Base-by-base conservation (phyloP, 2,888 invertebrate genomes). In the Netelia fuscicornis region DNA sequence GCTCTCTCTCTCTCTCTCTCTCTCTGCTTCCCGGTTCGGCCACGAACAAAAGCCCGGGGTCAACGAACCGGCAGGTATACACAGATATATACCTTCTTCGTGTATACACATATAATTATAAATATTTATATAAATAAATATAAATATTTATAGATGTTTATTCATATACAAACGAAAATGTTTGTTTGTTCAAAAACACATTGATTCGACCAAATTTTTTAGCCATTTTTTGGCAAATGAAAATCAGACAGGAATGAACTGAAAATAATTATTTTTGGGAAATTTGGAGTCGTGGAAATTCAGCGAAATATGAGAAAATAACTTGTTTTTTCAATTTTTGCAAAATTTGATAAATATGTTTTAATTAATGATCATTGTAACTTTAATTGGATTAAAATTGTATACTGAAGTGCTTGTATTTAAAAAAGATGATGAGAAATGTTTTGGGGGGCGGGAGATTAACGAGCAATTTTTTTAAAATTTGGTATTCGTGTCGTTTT, bases 1-100 rank as follows among this genome's bases (percentile, higher is more conserved):
- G 10, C 56, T n/a, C 71, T 80, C 72, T n/a, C 65, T 65, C 58
- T 17, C 23, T 64, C 72, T 58, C 60, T 30, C 71, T 76, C 72
- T 25, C 71, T 54, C 81, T 70, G 83, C 79, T 90, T 87, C 87
- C 88, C 88, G 87, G 88, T 90, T 90, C 88, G 89, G 87, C 89
- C 89, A 90, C 90, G 91, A 91, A 91, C 91, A 91, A 91, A 91
- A 91, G 91, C 90, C 87, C 83, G 67, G 87, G 91, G 90, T 91
- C 90, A 87, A 88, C 81, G 91, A 91, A 89, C 91, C 82, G 85
- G 77, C 85, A 20, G 48, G 68, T 82, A 79, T 64, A 71, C 78
- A 81, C 65, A 76, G 58, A 71, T 71, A 67, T 48, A 48, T 17
- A 17, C 13, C 0, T 48, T 48, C 10, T 11, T 13, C 13, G 13